Evolutionary conservation across 2,113 vertebrate genomes (phyloP).

Genomic region (Leucopsar rothschildi): DNA sequence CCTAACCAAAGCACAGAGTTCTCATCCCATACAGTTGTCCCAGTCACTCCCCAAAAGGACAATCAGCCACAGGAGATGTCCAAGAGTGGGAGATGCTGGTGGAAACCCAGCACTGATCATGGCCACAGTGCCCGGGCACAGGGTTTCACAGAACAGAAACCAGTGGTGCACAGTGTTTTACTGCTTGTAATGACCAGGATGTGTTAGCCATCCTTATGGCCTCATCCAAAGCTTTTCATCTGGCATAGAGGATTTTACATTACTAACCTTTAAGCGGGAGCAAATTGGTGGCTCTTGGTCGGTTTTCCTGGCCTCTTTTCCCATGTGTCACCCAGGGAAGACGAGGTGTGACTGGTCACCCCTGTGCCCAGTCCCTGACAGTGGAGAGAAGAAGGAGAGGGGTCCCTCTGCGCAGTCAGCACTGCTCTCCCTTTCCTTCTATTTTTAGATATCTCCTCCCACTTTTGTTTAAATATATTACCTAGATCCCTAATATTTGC

Average conservation of each 20-base stretch:
- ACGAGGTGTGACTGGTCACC: not conserved
- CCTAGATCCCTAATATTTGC: constrained; percentile 37
- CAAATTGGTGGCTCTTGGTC: not conserved
- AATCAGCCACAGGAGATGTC: constrained; percentile 44
- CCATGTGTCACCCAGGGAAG: not conserved
- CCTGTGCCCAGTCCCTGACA: not conserved
- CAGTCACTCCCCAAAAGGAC: constrained; percentile 39
- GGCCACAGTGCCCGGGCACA: not conserved
- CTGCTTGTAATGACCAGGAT: not conserved
- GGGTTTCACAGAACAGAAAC: not conserved
- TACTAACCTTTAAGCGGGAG: not conserved
- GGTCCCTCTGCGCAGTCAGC: not conserved
- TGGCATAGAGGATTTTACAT: not conserved
- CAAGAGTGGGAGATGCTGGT: not conserved
- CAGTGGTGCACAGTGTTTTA: not conserved
- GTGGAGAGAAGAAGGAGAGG: fast-evolving
- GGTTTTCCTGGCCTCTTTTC: not conserved
- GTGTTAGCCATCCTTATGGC: not conserved
- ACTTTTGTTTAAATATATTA: constrained; percentile 35
- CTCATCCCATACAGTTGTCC: constrained; percentile 37
- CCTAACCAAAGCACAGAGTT: constrained; percentile 6
- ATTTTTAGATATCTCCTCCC: not conserved
- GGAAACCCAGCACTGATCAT: constrained; percentile 9
- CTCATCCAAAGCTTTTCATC: not conserved
- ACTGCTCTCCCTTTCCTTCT: not conserved